A percentile compares a stretch with the other conserved stretches of the same genome.
phyloP scores from a whole-genome alignment of 1,140 invertebrate species.

The Sitobion miscanthi region DNA sequence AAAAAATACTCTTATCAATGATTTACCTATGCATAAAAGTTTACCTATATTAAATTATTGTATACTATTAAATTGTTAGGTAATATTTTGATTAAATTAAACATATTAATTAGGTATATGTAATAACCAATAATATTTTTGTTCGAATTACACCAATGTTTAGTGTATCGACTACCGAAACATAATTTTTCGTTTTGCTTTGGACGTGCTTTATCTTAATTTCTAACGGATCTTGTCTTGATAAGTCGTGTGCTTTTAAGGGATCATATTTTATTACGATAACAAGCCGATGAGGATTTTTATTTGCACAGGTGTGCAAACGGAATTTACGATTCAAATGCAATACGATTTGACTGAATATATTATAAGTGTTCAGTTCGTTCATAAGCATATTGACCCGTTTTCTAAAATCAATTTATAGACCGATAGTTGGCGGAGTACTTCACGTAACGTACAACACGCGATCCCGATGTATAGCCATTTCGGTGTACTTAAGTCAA shows the following conservation, averaged over 20 bases:
- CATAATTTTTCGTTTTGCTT: neutral
- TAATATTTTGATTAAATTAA: neutral
- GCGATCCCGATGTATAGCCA: too few species aligned
- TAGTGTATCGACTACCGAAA: neutral
- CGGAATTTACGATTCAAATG: neutral
- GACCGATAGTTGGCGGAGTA: neutral
- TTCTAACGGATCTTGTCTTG: neutral
- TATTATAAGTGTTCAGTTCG: too few species aligned
- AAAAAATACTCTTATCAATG: neutral
- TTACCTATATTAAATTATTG: too few species aligned
- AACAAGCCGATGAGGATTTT: neutral
- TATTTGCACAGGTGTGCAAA: neutral
- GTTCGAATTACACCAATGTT: too few species aligned
- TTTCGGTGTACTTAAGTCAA: neutral
- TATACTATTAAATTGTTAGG: neutral
- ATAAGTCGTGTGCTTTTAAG: neutral
- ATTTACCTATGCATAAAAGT: too few species aligned
- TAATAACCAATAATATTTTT: neutral
- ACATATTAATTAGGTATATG: neutral
- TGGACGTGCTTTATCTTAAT: neutral
- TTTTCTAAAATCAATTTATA: neutral
- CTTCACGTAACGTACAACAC: neutral
- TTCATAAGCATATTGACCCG: neutral
- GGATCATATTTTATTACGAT: neutral
- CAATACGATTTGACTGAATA: neutral